phyloP scores from a whole-genome alignment of 2,888 invertebrate genomes.

The Prionchulus punctatus region DNA sequence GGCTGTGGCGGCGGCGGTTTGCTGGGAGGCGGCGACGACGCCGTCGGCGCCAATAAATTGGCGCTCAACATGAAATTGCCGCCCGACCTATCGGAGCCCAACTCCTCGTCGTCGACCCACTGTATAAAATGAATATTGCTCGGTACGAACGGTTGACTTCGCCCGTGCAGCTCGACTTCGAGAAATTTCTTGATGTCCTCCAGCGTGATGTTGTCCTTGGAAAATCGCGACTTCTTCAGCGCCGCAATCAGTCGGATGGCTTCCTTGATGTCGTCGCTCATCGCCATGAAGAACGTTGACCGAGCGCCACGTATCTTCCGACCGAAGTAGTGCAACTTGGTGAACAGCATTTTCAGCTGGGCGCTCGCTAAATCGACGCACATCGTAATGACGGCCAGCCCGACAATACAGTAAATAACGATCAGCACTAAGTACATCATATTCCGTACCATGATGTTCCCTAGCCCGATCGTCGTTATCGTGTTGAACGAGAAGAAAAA shows the following conservation, averaged over 20 bases:
- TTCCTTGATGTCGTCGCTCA: conserved; percentile 30
- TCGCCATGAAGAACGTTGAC: conserved; percentile 26
- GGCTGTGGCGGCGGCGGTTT: background rate
- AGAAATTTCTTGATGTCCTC: conserved; percentile 30
- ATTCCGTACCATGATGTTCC: conserved; percentile 25
- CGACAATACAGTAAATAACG: conserved; percentile 30
- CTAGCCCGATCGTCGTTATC: conserved; percentile 31
- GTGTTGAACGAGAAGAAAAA: conserved; percentile 33
- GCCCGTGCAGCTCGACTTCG: conserved; percentile 29
- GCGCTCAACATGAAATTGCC: no score
- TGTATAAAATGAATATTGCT: conserved; percentile 29
- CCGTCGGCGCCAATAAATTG: no score
- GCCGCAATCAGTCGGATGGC: conserved; percentile 32
- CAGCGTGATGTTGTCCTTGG: conserved; percentile 22
- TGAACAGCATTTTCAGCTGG: conserved; percentile 30
- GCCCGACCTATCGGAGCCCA: background rate
- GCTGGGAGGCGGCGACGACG: background rate
- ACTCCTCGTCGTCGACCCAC: conserved; percentile 28
- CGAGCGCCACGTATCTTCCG: conserved; percentile 22
- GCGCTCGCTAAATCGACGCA: conserved; percentile 29
- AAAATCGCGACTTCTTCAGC: conserved; percentile 24
- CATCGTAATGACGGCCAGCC: conserved; percentile 31
- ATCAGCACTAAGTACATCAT: conserved; percentile 16
- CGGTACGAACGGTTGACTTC: conserved; percentile 29
- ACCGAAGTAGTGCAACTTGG: conserved; percentile 31